Conservation (phyloP, 2,113 vertebrate species). For the Mobula hypostoma region DNA sequence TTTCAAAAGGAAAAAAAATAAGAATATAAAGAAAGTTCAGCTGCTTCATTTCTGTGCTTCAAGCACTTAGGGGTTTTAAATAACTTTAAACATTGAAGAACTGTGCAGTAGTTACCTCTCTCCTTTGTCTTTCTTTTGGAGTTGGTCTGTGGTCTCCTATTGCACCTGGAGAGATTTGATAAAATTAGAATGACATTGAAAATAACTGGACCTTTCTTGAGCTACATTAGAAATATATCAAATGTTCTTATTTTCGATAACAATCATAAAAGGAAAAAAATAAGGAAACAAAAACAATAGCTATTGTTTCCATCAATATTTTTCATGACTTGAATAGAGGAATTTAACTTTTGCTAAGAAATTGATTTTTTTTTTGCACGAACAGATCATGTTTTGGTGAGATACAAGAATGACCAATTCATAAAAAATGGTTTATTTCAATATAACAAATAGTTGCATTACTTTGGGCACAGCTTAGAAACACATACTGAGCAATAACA, state of each 20-base stretch:
- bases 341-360: background rate
- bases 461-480: background rate
- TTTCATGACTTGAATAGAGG: background rate
- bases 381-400: background rate
- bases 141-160: conserved; percentile 42
- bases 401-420: background rate
- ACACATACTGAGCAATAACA: background rate
- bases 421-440: background rate
- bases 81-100: background rate
- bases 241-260: background rate
- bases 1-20: too few species aligned
- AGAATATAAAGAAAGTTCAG: background rate
- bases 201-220: background rate
- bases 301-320: background rate
- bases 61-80: background rate
- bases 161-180: conserved; percentile 45
- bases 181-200: background rate
- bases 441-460: background rate
- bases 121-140: conserved; percentile 43
- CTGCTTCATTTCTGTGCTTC: background rate
- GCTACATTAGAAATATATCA: background rate
- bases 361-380: background rate
- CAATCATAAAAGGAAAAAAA: background rate
- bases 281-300: background rate
- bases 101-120: conserved; percentile 46